Percentiles rank a stretch among this genome's conserved stretches.
These are phyloP conservation scores for Vulpes lagopus DNA, from an alignment of 2,113 vertebrate genomes.

Conservation along the genomic window DNA sequence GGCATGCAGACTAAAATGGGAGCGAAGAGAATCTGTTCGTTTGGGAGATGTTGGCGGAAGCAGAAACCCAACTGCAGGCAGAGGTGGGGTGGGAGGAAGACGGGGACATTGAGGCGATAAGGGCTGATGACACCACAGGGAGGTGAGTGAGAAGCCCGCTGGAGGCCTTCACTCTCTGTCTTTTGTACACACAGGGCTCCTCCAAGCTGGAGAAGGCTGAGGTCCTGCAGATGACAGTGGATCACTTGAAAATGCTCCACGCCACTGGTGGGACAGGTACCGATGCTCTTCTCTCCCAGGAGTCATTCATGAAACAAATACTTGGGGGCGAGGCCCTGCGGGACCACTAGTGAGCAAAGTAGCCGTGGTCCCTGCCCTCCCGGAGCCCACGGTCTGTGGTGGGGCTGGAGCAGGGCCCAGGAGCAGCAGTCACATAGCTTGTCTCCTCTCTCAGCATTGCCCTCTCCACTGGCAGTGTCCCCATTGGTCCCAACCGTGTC, in stretches of 20 bases:
- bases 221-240: constrained; percentile 98
- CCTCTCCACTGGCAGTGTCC: background rate
- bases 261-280: constrained; percentile 95
- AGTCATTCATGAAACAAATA: background rate
- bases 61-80: background rate
- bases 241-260: constrained; percentile 96
- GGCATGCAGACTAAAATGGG: background rate
- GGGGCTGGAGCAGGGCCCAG: background rate
- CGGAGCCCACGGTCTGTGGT: background rate
- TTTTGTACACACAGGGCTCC: constrained; percentile 89
- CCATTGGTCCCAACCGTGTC: background rate
- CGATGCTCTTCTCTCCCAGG: background rate
- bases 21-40: background rate
- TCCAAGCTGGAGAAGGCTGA: constrained; percentile 98
- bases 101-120: background rate
- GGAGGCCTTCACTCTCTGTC: background rate
- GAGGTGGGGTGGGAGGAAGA: background rate
- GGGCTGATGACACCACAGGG: background rate
- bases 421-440: background rate
- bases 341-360: background rate
- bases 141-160: background rate
- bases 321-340: background rate
- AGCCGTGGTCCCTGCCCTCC: background rate
- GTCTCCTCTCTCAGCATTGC: background rate
- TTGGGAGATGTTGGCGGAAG: background rate